Conservation (phyloP, 2,113 vertebrate species). For the Aramus guarauna region DNA sequence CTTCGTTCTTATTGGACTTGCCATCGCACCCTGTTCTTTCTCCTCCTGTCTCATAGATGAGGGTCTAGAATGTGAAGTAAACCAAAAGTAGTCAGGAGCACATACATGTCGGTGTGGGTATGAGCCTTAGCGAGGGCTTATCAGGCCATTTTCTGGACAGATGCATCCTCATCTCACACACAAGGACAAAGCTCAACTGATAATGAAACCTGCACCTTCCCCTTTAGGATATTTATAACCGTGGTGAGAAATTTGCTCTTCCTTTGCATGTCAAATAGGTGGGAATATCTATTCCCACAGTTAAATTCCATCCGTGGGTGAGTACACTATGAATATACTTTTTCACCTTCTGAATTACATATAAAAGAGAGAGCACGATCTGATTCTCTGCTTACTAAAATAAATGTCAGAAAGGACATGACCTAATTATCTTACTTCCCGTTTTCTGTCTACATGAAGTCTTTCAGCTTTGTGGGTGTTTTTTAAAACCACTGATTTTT, state of each 20-base stretch:
- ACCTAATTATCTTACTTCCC: neutral
- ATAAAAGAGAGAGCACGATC: neutral
- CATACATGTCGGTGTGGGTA: accelerated
- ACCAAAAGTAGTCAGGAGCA: neutral
- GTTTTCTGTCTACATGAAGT: neutral
- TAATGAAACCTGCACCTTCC: neutral
- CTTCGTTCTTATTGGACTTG: neutral
- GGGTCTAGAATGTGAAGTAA: neutral
- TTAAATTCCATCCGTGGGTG: neutral
- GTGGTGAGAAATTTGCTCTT: neutral
- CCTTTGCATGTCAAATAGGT: neutral
- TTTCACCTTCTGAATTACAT: neutral
- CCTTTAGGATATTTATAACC: neutral
- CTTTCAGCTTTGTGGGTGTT: neutral
- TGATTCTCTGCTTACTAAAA: neutral
- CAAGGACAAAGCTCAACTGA: neutral
- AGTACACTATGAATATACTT: neutral
- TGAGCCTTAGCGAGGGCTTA: neutral
- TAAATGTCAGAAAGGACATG: neutral
- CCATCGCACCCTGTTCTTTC: neutral
- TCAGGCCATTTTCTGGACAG: neutral
- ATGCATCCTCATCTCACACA: neutral
- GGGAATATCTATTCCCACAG: neutral
- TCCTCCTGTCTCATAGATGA: neutral
- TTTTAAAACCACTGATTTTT: neutral